Conservation (phyloP, 2,113 vertebrate species). For the Numenius arquata region DNA sequence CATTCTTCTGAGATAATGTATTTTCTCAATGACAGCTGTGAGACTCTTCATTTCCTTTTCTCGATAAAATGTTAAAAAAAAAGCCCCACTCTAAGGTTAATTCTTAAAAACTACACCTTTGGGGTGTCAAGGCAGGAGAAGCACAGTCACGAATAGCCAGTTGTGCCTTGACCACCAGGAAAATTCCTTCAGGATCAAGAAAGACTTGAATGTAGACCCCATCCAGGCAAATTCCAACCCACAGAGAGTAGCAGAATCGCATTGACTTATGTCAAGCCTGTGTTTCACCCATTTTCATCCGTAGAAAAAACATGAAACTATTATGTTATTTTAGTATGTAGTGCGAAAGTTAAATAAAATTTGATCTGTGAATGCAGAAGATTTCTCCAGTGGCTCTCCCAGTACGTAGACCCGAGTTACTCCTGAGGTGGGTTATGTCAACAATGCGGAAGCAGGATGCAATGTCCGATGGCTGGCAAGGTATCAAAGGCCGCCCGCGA, state of each 20-base stretch:
- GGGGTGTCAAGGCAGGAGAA: background rate
- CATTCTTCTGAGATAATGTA: constrained; percentile 4
- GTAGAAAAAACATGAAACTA: background rate
- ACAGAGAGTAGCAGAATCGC: background rate
- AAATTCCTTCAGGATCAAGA: background rate
- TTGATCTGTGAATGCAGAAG: background rate
- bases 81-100: background rate
- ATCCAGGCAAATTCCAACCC: background rate
- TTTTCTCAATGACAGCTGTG: constrained; percentile 16
- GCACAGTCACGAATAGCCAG: background rate
- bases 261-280: fast-evolving
- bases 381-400: background rate
- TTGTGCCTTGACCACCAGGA: background rate
- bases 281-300: background rate
- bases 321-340: background rate
- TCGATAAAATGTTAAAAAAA: background rate
- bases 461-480: fast-evolving
- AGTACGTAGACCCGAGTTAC: fast-evolving
- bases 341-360: background rate
- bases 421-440: background rate
- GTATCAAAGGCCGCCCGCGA: background rate
- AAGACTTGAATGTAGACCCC: background rate
- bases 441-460: background rate
- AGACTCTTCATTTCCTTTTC: constrained; percentile 17
- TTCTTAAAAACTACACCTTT: background rate